Evolutionary conservation across 2,888 invertebrate genomes (phyloP).

Genomic region (Calliphora vomitoria): DNA sequence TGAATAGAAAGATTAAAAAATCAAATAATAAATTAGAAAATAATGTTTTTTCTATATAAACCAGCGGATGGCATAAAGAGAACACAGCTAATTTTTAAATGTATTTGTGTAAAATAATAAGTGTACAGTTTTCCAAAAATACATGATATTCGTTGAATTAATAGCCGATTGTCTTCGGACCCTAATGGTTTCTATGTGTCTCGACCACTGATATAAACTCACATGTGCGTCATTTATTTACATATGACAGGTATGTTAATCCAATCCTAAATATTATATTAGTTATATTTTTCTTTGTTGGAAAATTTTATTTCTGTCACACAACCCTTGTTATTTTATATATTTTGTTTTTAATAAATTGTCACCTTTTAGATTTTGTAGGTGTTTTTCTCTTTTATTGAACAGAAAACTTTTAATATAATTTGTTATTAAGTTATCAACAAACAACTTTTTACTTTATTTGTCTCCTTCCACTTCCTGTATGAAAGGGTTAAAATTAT

Average conservation of each 20-base stretch:
- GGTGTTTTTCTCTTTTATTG: background rate
- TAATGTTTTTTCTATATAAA: background rate
- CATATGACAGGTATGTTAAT: background rate
- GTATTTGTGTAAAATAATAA: too few relatives aligned
- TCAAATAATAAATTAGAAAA: background rate
- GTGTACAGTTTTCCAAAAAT: too few relatives aligned
- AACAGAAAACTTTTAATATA: slow-evolving; percentile 36
- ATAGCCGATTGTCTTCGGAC: too few relatives aligned
- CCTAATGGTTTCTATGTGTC: too few relatives aligned
- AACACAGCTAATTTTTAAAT: too few relatives aligned
- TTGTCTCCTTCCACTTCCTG: too few relatives aligned
- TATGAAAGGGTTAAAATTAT: slow-evolving; percentile 27
- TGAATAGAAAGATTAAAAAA: background rate
- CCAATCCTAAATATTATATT: background rate
- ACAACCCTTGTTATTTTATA: slow-evolving; percentile 14
- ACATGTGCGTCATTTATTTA: background rate
- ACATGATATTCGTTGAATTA: too few relatives aligned
- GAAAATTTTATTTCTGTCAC: background rate
- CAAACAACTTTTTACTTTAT: slow-evolving; percentile 47
- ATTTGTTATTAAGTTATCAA: slow-evolving; percentile 44
- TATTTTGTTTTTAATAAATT: slow-evolving; percentile 31
- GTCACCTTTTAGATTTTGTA: slow-evolving; percentile 37
- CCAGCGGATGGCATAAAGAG: too few relatives aligned
- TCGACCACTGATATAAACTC: background rate
- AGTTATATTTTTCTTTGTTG: background rate